Percentiles rank a stretch among this genome's conserved stretches.
These are phyloP conservation scores for Conops quadrifasciatus DNA, from an alignment of 2,888 invertebrate species.

Conservation along the genomic window DNA sequence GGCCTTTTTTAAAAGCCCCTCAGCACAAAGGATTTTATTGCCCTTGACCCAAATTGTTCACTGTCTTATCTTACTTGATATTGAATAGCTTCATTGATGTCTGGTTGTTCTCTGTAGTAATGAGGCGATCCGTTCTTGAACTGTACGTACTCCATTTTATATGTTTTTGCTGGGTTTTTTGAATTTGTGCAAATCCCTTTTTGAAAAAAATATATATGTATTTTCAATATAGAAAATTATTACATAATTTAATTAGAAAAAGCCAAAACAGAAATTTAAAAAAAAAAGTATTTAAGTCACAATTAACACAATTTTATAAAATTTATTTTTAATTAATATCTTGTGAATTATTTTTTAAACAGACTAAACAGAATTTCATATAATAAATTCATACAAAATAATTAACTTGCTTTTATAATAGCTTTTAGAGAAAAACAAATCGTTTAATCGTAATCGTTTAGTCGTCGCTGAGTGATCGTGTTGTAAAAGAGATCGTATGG, in stretches of 20 bases:
- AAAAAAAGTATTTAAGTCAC: background rate
- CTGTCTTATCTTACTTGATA: slow-evolving; percentile 64
- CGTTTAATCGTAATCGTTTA: slow-evolving; percentile 30
- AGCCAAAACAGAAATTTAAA: slow-evolving; percentile 15
- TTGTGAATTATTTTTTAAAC: slow-evolving; percentile 30
- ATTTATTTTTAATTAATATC: slow-evolving; percentile 34
- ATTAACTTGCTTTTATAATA: slow-evolving; percentile 32
- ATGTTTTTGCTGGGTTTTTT: slow-evolving; percentile 46
- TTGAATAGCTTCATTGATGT: slow-evolving; percentile 65
- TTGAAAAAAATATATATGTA: slow-evolving; percentile 39
- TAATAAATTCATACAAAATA: slow-evolving; percentile 29
- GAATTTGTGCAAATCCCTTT: slow-evolving; percentile 50
- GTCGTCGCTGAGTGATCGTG: slow-evolving; percentile 39
- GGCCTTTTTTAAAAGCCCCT: no score
- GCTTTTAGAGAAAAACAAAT: slow-evolving; percentile 10
- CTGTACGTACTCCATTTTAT: slow-evolving; percentile 63
- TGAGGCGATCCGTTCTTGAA: slow-evolving; percentile 65
- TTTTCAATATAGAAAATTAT: slow-evolving; percentile 44
- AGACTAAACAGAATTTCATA: slow-evolving; percentile 31
- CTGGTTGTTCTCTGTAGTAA: slow-evolving; percentile 65
- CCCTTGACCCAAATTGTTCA: background rate
- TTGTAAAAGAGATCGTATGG: slow-evolving; percentile 58
- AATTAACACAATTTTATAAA: background rate
- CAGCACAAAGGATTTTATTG: no score
- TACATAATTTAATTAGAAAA: slow-evolving; percentile 46